A percentile compares a stretch with the other conserved stretches of the same genome.
Evolutionary conservation across 2,888 invertebrate species (phyloP).

Genomic region (Acholoe squamosa): DNA sequence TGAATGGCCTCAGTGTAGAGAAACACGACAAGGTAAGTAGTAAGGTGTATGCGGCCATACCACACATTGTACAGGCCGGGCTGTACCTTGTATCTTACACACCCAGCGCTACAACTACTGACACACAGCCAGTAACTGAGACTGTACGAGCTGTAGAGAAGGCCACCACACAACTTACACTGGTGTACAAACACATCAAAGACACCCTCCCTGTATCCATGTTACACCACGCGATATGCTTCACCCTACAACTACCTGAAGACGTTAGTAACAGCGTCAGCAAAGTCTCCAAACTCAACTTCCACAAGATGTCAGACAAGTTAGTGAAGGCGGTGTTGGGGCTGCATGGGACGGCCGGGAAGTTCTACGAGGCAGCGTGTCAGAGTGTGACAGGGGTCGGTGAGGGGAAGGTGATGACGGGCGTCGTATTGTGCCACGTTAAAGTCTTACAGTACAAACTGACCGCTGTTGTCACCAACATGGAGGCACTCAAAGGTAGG

Average conservation of each 20-base stretch:
- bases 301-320: neutral
- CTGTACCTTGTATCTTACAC: neutral
- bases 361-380: neutral
- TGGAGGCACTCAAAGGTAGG: conserved; percentile 21
- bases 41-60: neutral
- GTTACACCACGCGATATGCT: neutral
- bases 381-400: neutral
- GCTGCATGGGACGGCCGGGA: neutral
- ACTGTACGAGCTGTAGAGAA: neutral
- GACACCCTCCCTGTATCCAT: neutral
- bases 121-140: neutral
- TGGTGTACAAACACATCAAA: neutral
- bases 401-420: neutral
- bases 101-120: neutral
- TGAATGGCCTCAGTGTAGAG: neutral
- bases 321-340: neutral
- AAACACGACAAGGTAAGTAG: neutral
- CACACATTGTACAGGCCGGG: neutral
- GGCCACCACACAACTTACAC: neutral
- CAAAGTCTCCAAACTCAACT: neutral
- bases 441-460: conserved; percentile 37
- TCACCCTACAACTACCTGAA: neutral
- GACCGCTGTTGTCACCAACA: too few species aligned
- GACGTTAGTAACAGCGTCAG: too few species aligned
- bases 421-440: neutral